These are phyloP conservation scores for Archilochus colubris DNA, from an alignment of 2,113 vertebrate genomes.

Conservation along the genomic window DNA sequence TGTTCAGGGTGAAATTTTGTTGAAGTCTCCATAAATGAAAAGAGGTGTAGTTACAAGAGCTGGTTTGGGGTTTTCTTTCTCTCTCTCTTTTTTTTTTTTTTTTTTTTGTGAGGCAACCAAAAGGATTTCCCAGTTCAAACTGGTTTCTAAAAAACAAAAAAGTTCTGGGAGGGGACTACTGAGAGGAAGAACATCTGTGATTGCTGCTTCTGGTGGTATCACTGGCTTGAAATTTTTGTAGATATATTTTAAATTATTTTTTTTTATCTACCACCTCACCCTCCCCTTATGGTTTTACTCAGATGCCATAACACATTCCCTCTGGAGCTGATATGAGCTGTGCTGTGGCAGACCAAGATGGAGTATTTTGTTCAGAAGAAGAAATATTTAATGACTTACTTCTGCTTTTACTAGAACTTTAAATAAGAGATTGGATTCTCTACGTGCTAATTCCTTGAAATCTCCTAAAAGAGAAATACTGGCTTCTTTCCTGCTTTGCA, in stretches of 20 bases:
- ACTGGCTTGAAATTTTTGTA: background rate
- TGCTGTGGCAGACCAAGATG: background rate
- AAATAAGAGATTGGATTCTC: background rate
- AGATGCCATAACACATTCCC: background rate
- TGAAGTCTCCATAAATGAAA: background rate
- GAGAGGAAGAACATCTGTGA: background rate
- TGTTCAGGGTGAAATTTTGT: background rate
- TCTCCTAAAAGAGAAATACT: background rate
- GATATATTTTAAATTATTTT: background rate
- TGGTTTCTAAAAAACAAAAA: background rate
- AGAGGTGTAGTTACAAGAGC: background rate
- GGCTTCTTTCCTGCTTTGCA: background rate
- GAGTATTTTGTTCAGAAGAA: background rate
- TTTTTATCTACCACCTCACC: background rate
- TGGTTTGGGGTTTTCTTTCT: background rate
- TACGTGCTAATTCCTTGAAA: background rate
- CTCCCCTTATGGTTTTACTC: background rate
- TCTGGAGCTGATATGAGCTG: background rate
- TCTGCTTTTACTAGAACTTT: slow-evolving; percentile 3
- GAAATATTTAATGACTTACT: slow-evolving; percentile 1
- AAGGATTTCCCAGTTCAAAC: background rate
- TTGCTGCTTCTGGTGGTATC: background rate
- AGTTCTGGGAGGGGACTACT: background rate
- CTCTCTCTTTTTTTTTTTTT: no score
- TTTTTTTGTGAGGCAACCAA: background rate